Base-by-base conservation (phyloP, 2,113 vertebrate genomes). In the Albula goreensis region DNA sequence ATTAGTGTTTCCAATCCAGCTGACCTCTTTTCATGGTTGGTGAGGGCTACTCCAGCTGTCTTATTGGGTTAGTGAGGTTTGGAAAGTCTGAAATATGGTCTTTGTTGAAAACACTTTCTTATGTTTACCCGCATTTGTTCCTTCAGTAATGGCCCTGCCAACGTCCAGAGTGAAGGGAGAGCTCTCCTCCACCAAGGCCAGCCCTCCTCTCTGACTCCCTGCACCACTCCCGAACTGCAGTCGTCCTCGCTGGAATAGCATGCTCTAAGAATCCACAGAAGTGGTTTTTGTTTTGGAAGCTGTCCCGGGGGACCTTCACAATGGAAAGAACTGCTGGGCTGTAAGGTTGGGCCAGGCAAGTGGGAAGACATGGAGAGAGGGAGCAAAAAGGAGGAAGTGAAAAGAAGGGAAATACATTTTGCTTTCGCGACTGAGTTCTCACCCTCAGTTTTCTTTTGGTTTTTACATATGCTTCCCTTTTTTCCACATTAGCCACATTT, bases 291-390 rank as follows among this genome's bases (percentile, higher is more conserved):
- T 31, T 22, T 31, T 74, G n/a, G 70, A 74, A 74, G n/a, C 17
- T 22, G n/a, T 22, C 70, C 70, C 52, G 25, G 53, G 79, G 83
- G 10, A 81, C 51, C 22, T 51, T 9, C 81, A 82, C 81, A 84
- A 93, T 93, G 93, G 92, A 92, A 90, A 92, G 87, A 91, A 87
- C 84, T 90, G 88, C 86, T 86, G 19, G 88, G 83, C 88, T 86
- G 22, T 51, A 31, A 66, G 78, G 56, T 66, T 56, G 52, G 63
- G 31, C 15, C 85, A 85, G 79, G 63, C 79, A 89, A 8, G 52
- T 79, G 88, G 88, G 49, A 31, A 83, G 83, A 85, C 89, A 81
- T 78, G 0, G 85, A 41, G 56, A 57, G 79, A 19, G 74, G 63
- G 17, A 81, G 51, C 25, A 25, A 60, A 86, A 93, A 93, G 93